Evolutionary conservation across 2,888 invertebrate genomes (phyloP).

Genomic region (Agrochola lychnidis): DNA sequence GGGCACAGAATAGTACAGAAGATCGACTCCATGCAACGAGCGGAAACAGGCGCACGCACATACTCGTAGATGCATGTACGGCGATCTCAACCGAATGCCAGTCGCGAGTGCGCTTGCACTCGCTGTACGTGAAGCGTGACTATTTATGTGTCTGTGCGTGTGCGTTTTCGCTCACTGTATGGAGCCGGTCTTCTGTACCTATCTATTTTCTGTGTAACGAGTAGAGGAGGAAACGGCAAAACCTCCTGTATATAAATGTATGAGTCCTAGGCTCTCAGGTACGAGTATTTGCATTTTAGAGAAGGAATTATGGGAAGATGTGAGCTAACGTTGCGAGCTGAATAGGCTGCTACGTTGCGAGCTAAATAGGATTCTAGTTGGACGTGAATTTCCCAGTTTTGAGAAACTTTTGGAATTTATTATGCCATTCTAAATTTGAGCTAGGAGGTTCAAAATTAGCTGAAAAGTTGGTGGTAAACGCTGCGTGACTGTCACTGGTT

Average conservation of each 20-base stretch:
- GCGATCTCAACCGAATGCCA: neutral
- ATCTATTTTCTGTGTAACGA: neutral
- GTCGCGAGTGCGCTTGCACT: neutral
- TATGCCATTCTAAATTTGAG: neutral
- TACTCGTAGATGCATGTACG: neutral
- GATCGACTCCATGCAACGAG: neutral
- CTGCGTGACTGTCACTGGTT: too few species aligned
- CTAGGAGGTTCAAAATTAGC: neutral
- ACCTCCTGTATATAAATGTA: conserved; percentile 41
- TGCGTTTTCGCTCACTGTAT: neutral
- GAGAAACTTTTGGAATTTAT: neutral
- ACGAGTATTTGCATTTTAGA: conserved; percentile 43
- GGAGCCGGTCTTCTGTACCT: neutral
- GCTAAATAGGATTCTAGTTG: neutral
- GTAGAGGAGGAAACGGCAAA: conserved; percentile 33
- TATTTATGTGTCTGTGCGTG: too few species aligned
- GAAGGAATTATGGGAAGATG: conserved; percentile 13
- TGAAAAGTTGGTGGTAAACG: neutral
- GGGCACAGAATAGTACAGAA: conserved; percentile 10
- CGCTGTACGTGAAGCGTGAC: neutral
- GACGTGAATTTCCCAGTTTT: neutral
- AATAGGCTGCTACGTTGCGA: neutral
- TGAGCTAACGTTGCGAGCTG: neutral
- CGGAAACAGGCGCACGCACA: too few species aligned
- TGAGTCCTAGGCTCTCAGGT: conserved; percentile 20